Evolutionary conservation across 2,888 invertebrate species (phyloP), one percentile per base, ranked within the genome.

Genomic region (Molorchus minor): DNA sequence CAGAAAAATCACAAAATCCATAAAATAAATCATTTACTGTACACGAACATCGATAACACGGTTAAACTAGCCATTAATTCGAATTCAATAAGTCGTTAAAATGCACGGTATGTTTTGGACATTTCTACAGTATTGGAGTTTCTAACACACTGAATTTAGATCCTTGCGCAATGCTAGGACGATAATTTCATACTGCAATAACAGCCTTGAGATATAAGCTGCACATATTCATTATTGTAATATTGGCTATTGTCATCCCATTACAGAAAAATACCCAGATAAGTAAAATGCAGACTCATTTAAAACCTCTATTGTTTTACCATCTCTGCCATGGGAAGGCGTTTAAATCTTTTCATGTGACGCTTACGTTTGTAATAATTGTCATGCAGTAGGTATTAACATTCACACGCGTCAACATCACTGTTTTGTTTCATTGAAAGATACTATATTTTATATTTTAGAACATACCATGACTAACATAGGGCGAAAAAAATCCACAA

Each of bases 191-290:
- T 68, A 67, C 62, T 64, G 62, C 56, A 67, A 63, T 59, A 56
- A 56, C 63, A 68, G 59, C 71, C 69, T 71, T 73, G 70, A 65
- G 60, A 63, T 65, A 45, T 61, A 66, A 69, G 63, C 63, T 62
- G 63, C 59, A 67, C 67, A n/a, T n/a, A n/a, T n/a, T n/a, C n/a
- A 60, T 67, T 69, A 69, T 59, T 51, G 59, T 63, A 63, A 58
- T 68, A 66, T 65, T 60, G 57, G 55, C 64, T 67, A 69, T 70
- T 69, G 62, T 59, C 51, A 55, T 61, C 55, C 61, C 61, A 55
- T 61, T 55, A 54, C 66, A 64, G 62, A 64, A 68, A 69, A 72
- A 65, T 64, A 60, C 36, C 21, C 46, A 47, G 51, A 41, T 58
- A 61, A 51, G 51, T 19, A 41, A 29, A 52, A 52, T 52, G 30